A percentile compares a stretch with the other conserved stretches of the same genome.
Conservation (phyloP, 2,797 vertebrate species). For the Squalus acanthias region DNA sequence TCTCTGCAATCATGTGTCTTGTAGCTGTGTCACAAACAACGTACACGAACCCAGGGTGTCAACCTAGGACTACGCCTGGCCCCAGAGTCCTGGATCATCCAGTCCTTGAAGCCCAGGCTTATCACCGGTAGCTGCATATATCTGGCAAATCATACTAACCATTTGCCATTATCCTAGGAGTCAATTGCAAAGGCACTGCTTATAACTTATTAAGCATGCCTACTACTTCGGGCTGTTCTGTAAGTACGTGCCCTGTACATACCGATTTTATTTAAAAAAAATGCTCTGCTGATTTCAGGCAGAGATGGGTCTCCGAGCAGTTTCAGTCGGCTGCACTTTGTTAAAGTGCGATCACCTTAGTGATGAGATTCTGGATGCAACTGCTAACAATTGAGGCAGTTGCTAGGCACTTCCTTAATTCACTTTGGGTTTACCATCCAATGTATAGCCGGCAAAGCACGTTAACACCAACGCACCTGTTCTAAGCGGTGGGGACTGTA, state of each 20-base stretch:
- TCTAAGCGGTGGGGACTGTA: too few species aligned
- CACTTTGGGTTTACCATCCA: not conserved
- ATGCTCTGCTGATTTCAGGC: not conserved
- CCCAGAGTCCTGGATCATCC: not conserved
- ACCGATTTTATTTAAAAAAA: not conserved
- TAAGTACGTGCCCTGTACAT: not conserved
- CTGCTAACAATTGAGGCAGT: not conserved
- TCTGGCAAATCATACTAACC: not conserved
- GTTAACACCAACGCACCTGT: not conserved
- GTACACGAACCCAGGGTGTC: not conserved
- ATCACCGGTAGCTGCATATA: not conserved
- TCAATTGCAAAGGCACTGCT: not conserved
- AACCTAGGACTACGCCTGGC: not conserved
- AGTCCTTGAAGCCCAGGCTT: not conserved
- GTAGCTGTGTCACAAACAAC: not conserved
- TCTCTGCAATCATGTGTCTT: not conserved
- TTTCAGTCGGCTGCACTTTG: not conserved
- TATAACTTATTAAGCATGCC: not conserved
- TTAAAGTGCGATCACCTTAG: not conserved
- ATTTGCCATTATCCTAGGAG: not conserved
- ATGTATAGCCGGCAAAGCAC: not conserved
- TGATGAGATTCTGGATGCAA: not conserved
- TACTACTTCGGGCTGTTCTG: not conserved
- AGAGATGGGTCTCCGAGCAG: too few species aligned
- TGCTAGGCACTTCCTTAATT: not conserved